Conservation (phyloP, 2,797 vertebrate genomes). For the Microctenopoma lineatum region DNA sequence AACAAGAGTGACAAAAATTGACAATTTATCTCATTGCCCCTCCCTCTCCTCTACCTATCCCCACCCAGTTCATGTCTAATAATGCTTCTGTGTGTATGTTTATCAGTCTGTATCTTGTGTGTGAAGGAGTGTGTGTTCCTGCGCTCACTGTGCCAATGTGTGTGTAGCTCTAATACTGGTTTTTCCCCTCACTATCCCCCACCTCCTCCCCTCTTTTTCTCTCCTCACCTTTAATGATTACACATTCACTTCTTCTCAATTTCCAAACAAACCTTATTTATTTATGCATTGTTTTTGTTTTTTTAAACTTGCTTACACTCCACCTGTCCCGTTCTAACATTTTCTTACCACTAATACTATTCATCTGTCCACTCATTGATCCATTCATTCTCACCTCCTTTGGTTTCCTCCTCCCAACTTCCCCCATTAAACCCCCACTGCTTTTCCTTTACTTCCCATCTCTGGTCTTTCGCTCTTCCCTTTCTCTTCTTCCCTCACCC, state of each 20-base stretch:
- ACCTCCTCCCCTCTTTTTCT: slow-evolving; percentile 69
- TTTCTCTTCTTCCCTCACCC: slow-evolving; percentile 69
- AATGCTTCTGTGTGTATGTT: slow-evolving; percentile 79
- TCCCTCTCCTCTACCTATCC: slow-evolving; percentile 73
- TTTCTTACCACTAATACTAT: slow-evolving; percentile 43
- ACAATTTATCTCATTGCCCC: slow-evolving; percentile 57
- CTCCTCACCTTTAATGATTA: slow-evolving; percentile 71
- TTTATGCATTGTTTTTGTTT: slow-evolving; percentile 53
- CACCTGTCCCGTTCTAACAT: slow-evolving; percentile 24
- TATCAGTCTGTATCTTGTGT: slow-evolving; percentile 74
- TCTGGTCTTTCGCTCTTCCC: slow-evolving; percentile 65
- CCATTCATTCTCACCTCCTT: slow-evolving; percentile 51
- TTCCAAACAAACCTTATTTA: slow-evolving; percentile 58
- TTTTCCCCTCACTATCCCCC: slow-evolving; percentile 80
- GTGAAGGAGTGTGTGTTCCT: slow-evolving; percentile 78
- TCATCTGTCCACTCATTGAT: slow-evolving; percentile 58
- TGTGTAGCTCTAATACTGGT: slow-evolving; percentile 87
- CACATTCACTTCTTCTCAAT: slow-evolving; percentile 56
- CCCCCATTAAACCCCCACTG: slow-evolving; percentile 46
- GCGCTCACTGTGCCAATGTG: slow-evolving; percentile 83
- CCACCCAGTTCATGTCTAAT: slow-evolving; percentile 76
- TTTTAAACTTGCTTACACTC: slow-evolving; percentile 44
- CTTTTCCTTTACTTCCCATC: slow-evolving; percentile 68
- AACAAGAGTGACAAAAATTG: slow-evolving; percentile 53
- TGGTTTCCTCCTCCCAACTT: slow-evolving; percentile 52